Conservation (phyloP, 2,113 vertebrate species). For the Cheilinus undulatus region DNA sequence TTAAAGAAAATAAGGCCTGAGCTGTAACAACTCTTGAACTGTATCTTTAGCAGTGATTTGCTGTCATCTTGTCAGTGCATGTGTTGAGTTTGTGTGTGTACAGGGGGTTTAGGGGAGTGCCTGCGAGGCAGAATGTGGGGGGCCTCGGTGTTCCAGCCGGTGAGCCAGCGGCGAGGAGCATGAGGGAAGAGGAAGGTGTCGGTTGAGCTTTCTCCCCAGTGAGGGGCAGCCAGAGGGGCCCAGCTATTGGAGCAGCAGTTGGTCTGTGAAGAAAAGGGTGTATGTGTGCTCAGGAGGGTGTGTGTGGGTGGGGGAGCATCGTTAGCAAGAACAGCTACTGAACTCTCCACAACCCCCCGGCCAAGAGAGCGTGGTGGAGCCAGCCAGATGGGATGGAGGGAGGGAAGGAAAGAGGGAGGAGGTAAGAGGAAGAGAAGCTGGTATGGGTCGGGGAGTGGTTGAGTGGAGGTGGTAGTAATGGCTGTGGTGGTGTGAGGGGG, state of each 20-base stretch:
- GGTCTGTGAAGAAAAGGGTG: conserved; percentile 62
- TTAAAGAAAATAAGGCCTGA: not conserved
- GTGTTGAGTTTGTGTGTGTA: not conserved
- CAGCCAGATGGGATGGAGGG: conserved; percentile 74
- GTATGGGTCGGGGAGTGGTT: conserved; percentile 52
- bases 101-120: conserved; percentile 30
- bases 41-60: not conserved
- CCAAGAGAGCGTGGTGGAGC: conserved; percentile 71
- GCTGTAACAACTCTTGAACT: not conserved
- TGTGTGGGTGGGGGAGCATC: conserved; percentile 58
- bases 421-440: conserved; percentile 46
- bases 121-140: conserved; percentile 50
- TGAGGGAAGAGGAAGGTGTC: conserved; percentile 73
- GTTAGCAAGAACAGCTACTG: conserved; percentile 76
- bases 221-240: conserved; percentile 72
- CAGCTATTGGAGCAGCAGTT: conserved; percentile 67
- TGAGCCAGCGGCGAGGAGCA: conserved; percentile 66
- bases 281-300: conserved; percentile 26
- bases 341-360: conserved; percentile 83
- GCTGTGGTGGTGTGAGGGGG: conserved; percentile 36
- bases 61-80: not conserved
- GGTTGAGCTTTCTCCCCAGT: conserved; percentile 63
- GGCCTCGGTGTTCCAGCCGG: conserved; percentile 67
- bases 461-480: conserved; percentile 33
- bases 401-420: conserved; percentile 36